These are phyloP conservation scores for Siniperca chuatsi DNA, from an alignment of 2,113 vertebrate species.

Conservation along the genomic window DNA sequence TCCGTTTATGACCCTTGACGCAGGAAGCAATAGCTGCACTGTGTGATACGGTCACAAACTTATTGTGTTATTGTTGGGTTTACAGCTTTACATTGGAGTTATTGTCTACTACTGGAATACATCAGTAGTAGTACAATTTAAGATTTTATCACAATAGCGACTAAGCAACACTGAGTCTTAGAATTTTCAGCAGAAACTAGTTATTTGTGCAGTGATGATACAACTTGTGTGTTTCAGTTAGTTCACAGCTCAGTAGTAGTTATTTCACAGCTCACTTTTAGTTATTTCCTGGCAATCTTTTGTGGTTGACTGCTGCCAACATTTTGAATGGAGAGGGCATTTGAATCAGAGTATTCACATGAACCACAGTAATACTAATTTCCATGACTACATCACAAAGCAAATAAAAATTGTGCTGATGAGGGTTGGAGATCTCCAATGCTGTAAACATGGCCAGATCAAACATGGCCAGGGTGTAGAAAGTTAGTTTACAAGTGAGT, in stretches of 20 bases:
- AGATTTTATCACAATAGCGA: not conserved
- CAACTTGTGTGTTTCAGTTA: not conserved
- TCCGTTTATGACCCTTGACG: not conserved
- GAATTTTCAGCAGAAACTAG: not conserved
- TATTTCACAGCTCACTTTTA: not conserved
- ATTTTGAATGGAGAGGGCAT: not conserved
- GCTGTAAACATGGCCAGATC: not conserved
- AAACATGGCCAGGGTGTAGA: not conserved
- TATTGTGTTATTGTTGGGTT: not conserved
- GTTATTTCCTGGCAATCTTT: not conserved
- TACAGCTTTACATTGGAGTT: too few relatives aligned
- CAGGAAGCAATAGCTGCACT: not conserved
- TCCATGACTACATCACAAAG: not conserved
- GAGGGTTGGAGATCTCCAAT: fast-evolving
- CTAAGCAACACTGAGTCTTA: not conserved
- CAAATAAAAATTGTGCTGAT: not conserved
- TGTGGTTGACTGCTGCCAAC: too few relatives aligned
- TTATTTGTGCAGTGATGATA: not conserved
- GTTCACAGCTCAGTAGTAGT: not conserved
- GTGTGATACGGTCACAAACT: not conserved
- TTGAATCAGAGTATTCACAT: not conserved
- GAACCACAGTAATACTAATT: too few relatives aligned
- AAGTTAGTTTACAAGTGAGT: not conserved
- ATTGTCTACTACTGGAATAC: not conserved
- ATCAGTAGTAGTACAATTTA: not conserved